phyloP scores from a whole-genome alignment of 1,140 invertebrate genomes.

The Lepidurus couesii region DNA sequence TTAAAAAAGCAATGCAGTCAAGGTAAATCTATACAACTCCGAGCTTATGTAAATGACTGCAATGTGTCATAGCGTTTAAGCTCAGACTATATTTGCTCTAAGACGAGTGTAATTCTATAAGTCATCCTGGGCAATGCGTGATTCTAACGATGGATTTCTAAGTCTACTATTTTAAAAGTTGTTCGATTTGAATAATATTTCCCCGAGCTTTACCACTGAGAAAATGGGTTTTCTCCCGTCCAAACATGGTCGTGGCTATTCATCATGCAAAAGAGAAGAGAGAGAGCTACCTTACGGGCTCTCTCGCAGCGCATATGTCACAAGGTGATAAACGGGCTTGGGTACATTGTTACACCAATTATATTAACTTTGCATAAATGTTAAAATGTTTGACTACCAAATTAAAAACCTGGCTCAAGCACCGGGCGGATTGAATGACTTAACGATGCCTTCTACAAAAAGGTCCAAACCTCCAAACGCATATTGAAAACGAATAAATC shows the following conservation, averaged over 20 bases:
- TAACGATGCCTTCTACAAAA: neutral
- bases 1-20: no score
- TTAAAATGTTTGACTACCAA: neutral
- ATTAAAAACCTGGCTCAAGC: neutral
- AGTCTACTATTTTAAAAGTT: neutral
- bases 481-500: no score
- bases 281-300: constrained; percentile 13
- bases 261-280: neutral
- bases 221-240: constrained; percentile 11
- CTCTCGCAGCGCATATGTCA: constrained; percentile 13
- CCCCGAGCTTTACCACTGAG: neutral
- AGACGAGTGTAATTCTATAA: no score
- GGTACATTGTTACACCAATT: constrained; percentile 19
- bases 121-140: no score
- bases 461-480: no score
- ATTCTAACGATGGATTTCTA: no score
- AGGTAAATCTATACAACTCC: neutral
- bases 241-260: neutral
- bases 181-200: constrained; percentile 13
- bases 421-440: neutral
- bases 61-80: neutral
- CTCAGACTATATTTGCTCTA: neutral
- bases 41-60: constrained; percentile 5
- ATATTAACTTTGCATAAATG: constrained; percentile 3
- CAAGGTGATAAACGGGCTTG: constrained; percentile 1